Base-by-base conservation (phyloP, 1,140 invertebrate species). In the Anastrepha ludens region DNA sequence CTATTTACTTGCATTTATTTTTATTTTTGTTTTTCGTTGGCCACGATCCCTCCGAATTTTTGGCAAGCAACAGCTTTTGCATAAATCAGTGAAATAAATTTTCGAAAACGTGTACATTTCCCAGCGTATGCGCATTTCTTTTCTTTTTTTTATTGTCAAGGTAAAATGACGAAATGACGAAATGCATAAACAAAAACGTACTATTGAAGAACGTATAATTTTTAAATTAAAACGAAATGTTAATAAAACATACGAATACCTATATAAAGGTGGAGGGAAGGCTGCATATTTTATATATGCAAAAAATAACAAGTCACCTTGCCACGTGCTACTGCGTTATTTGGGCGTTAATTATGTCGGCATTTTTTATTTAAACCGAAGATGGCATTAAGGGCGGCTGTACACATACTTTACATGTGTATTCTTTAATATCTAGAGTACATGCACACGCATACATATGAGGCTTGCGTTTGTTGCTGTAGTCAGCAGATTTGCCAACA, bases 271-370 rank as follows among this genome's bases (percentile, higher is more conserved):
- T 65, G 5, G 20, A 41, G 29, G 39, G 39, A 39, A 67, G 20
- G 13, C 7, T 13, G 1, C 7, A 58, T 8, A 58, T 58, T 8
- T 58, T 58, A 58, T 2, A 8, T 58, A 13, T 20, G 62, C n/a
- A 64, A 20, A 20, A 20, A 20, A 20, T 8, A 5, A n/a, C 20
- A 9, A 67, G 65, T 67, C 29, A 41, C 65, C 5, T 29, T 9
- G 20, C 39, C 65, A 67, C 20, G 8, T 67, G 29, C 11, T 29
- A 6, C 20, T 39, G 39, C 20, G 20, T 67, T 67, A 67, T 67
- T 20, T 41, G 65, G 7, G 65, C 65, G 65, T 67, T 67, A 67
- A 67, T 67, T 67, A 67, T 67, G 13, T 67, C 5, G 65, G 8
- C 65, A 58, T 58, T 41, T 67, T 67, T 67, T 67, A 20, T 67